Conservation (phyloP, 2,888 invertebrate species). For the Protonemura montana region DNA sequence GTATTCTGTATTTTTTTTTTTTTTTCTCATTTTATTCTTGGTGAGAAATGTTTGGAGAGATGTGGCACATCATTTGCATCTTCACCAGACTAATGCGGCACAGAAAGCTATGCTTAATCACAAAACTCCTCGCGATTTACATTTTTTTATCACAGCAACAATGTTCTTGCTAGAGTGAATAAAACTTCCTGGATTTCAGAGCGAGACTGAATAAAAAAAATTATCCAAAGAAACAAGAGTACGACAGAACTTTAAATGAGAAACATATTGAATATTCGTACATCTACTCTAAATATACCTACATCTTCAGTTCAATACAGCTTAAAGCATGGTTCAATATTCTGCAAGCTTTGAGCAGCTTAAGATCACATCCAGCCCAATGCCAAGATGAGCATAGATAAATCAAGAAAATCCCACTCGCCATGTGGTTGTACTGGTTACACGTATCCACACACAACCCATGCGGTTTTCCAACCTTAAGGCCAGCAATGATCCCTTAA, state of each 20-base stretch:
- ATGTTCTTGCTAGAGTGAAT: no score
- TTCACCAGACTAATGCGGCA: background rate
- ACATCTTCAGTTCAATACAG: background rate
- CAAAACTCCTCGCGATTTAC: background rate
- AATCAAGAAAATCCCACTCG: background rate
- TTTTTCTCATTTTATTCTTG: background rate
- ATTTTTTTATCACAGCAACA: background rate
- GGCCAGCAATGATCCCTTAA: background rate
- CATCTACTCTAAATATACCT: background rate
- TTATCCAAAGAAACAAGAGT: background rate
- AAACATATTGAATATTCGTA: background rate
- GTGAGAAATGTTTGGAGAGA: background rate
- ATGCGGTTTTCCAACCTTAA: background rate
- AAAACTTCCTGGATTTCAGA: background rate
- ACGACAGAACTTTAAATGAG: background rate
- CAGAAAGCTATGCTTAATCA: background rate
- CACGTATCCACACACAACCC: background rate
- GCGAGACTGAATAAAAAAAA: background rate
- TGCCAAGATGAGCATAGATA: background rate
- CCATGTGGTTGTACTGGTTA: background rate
- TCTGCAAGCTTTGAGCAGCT: background rate
- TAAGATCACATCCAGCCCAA: background rate
- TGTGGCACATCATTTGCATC: background rate
- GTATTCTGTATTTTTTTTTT: background rate
- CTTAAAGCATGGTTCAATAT: conserved; percentile 7